These are phyloP conservation scores for Koerneria pararmatus DNA, from an alignment of 2,888 invertebrate species.

Conservation along the genomic window DNA sequence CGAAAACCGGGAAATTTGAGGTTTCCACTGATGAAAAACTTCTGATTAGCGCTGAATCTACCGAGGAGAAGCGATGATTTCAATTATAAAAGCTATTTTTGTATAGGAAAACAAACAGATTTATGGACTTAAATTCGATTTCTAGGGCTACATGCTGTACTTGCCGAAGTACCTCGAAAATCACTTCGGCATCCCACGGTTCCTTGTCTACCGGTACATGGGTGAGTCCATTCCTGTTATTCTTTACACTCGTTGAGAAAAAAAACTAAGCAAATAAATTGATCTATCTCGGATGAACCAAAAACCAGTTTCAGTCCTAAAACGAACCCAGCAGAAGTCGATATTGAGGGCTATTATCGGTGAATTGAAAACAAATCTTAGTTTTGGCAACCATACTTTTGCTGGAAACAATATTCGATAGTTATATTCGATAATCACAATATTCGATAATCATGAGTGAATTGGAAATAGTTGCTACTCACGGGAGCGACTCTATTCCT, in stretches of 20 bases:
- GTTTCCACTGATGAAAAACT: too few relatives aligned
- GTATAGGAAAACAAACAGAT: background rate
- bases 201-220: conserved; percentile 55
- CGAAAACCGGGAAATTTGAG: conserved; percentile 3
- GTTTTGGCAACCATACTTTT: too few relatives aligned
- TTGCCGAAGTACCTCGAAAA: conserved; percentile 59
- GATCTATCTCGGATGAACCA: background rate
- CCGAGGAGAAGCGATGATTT: too few relatives aligned
- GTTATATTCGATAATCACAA: too few relatives aligned
- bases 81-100: too few relatives aligned
- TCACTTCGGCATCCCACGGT: conserved; percentile 59
- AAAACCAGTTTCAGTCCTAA: background rate
- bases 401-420: too few relatives aligned
- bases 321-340: background rate
- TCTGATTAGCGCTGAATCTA: too few relatives aligned
- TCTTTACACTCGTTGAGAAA: background rate
- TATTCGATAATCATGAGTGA: too few relatives aligned
- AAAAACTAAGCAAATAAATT: background rate
- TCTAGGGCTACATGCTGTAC: conserved; percentile 49
- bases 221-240: conserved; percentile 32
- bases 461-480: too few relatives aligned
- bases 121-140: background rate
- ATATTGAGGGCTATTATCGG: too few relatives aligned
- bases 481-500: too few relatives aligned
- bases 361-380: too few relatives aligned